Evolutionary conservation across 2,888 invertebrate genomes (phyloP), one percentile per base, ranked within the genome.

Genomic region (Caenorhabditis japonica): DNA sequence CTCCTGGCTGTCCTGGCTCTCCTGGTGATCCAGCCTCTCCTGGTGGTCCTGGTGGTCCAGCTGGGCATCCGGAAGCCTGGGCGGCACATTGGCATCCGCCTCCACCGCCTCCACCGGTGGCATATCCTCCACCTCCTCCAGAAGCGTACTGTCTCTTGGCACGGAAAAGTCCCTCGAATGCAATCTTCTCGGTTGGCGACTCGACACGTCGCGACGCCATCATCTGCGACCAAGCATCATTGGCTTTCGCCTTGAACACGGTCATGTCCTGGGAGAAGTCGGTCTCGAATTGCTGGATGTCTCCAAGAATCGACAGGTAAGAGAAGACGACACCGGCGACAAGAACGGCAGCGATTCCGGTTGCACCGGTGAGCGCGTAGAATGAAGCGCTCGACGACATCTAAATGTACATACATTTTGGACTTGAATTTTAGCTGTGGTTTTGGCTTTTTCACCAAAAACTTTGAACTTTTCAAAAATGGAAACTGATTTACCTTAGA

Each of bases 31-130:
- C 75, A 12, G 75, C 30, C 38, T 75, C 56, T 62, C 81, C 81
- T 12, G 81, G 79, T 27, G 76, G 76, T 61, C 81, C 81, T 41
- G 81, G 77, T 55, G 81, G 81, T 69, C 81, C 81, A 36, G 81
- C 79, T 25, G 81, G 81, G 51, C 81, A 81, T 30, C 77, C 79
- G 27, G 74, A 66, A 5, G 77, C 68, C 25, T 72, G 60, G n/a
- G 77, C 70, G 46, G 64, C 77, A 30, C 77, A 77, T 38, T 75
- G 49, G 39, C 74, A 74, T 38, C 51, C 51, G 15, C 64, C 66
- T 3, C 68, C 74, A 34, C 62, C 69, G 30, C 47, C 62, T 39
- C 47, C 59, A 13, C 30, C 56, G 5, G 53, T 25, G 34, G 59
- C 62, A 30, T 53, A 53, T 46, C 58, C 61, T 19, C 61, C 74